A percentile compares a stretch with the other conserved stretches of the same genome.
Conservation (phyloP, 1,140 invertebrate species). For the Heterodera schachtii region DNA sequence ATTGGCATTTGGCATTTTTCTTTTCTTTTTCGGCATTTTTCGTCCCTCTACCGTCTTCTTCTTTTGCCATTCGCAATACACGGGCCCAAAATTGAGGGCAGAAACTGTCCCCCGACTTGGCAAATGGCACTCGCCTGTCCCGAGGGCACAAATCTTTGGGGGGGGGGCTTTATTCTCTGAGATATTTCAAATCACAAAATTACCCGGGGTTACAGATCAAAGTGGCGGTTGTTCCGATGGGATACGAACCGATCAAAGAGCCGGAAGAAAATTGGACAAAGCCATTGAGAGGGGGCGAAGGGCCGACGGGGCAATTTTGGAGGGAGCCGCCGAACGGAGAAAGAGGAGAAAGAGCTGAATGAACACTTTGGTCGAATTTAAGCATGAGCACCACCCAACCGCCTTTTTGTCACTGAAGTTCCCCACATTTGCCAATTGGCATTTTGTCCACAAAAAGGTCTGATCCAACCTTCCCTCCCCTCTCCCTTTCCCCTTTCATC, state of each 20-base stretch:
- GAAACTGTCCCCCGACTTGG: neutral
- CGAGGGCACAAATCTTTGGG: neutral
- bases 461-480: no score
- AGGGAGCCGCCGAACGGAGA: neutral
- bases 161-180: neutral
- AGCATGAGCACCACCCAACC: no score
- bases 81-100: neutral
- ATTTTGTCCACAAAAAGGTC: no score
- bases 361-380: neutral
- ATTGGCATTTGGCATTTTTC: no score
- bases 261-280: neutral
- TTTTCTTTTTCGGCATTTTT: neutral
- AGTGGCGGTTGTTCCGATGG: conserved; percentile 13
- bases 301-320: neutral
- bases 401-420: no score
- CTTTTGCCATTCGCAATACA: conserved; percentile 10
- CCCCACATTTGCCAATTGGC: no score
- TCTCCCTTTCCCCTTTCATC: no score
- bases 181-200: no score
- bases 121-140: conserved; percentile 7
- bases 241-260: neutral
- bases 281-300: neutral
- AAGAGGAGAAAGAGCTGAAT: neutral
- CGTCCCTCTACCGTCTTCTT: neutral
- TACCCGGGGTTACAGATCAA: conserved; percentile 16